Evolutionary conservation across 2,888 invertebrate species (phyloP).

Genomic region (Encarsia formosa): DNA sequence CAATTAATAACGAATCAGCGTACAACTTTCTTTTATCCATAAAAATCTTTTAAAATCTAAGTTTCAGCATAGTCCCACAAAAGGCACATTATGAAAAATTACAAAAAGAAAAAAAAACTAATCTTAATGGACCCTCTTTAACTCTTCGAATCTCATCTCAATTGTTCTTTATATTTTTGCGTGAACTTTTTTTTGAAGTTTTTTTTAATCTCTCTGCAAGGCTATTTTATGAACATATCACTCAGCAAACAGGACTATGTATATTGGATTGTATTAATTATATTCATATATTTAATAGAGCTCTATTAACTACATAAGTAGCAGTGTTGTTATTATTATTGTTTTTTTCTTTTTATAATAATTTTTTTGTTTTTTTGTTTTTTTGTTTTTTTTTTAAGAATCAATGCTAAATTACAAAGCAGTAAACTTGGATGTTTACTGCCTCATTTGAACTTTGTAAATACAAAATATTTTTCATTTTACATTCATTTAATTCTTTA

Average conservation of each 20-base stretch:
- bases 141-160: slow-evolving; percentile 15
- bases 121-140: slow-evolving; percentile 4
- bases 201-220: slow-evolving; percentile 30
- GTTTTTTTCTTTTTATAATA: too few species aligned
- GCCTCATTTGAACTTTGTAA: too few species aligned
- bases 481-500: too few species aligned
- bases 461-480: too few species aligned
- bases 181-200: slow-evolving; percentile 30
- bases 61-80: slow-evolving; percentile 32
- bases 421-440: too few species aligned
- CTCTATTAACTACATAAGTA: slow-evolving; percentile 25
- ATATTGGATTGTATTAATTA: slow-evolving; percentile 27
- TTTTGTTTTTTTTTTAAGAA: too few species aligned
- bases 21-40: slow-evolving; percentile 16
- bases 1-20: slow-evolving; percentile 23
- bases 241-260: slow-evolving; percentile 39
- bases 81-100: slow-evolving; percentile 40
- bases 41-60: slow-evolving; percentile 28
- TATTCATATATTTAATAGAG: slow-evolving; percentile 28
- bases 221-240: slow-evolving; percentile 42
- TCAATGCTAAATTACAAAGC: too few species aligned
- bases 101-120: slow-evolving; percentile 26
- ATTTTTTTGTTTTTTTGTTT: too few species aligned
- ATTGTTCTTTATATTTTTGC: slow-evolving; percentile 15
- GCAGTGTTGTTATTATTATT: slow-evolving; percentile 18